Evolutionary conservation across 2,113 vertebrate species (phyloP).

Genomic region (Lutjanus erythropterus): DNA sequence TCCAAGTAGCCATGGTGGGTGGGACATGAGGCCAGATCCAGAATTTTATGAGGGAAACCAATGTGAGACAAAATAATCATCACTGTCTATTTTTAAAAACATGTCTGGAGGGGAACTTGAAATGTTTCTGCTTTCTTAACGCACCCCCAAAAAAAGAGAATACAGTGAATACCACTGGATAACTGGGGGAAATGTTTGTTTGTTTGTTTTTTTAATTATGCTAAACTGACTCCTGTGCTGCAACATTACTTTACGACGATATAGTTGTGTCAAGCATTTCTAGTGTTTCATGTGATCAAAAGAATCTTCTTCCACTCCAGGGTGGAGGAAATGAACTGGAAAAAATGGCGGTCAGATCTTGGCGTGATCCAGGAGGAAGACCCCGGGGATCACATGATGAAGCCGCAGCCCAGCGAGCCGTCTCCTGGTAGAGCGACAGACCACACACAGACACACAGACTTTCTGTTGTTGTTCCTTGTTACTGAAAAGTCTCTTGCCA

Average conservation of each 20-base stretch:
- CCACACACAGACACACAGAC: neutral
- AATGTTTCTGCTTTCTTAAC: no score
- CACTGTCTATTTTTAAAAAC: no score
- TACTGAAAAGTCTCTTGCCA: neutral
- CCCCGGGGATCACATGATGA: constrained; percentile 73
- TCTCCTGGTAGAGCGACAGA: neutral
- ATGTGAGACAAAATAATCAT: no score
- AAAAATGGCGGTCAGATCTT: constrained; percentile 88
- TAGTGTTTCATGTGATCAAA: neutral
- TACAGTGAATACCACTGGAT: neutral
- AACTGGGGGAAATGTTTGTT: neutral
- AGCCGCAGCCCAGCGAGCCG: rapidly evolving
- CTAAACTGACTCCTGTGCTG: no score
- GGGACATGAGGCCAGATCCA: no score
- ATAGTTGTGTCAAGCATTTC: neutral
- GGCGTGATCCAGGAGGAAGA: constrained; percentile 88
- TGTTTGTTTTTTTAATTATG: no score
- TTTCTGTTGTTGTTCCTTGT: neutral
- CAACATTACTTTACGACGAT: neutral
- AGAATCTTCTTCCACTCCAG: constrained; percentile 59
- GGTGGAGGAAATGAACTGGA: constrained; percentile 92
- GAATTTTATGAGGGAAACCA: no score
- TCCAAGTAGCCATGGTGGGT: no score
- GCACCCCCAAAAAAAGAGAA: no score
- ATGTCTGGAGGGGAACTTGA: no score